Percentiles rank a stretch among this genome's conserved stretches.
These are phyloP conservation scores for Ormyrus thymus DNA, from an alignment of 2,888 invertebrate genomes.

Conservation along the genomic window DNA sequence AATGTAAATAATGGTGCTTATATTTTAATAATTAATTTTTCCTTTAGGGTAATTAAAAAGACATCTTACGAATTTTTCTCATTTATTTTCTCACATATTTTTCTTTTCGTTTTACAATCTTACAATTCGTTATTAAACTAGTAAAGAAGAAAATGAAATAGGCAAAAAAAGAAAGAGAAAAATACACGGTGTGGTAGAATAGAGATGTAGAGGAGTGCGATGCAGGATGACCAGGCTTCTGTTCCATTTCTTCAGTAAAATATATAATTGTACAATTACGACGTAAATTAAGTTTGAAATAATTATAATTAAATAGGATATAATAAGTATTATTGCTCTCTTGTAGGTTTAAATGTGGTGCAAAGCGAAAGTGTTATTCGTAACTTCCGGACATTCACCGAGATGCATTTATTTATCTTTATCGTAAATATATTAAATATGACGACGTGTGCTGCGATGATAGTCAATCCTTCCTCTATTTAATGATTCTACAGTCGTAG, in stretches of 20 bases:
- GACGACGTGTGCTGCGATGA: conserved; percentile 52
- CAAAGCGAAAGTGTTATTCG: conserved; percentile 43
- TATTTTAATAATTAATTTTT: background rate
- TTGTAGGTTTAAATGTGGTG: conserved; percentile 50
- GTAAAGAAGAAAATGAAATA: conserved; percentile 67
- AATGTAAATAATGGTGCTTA: background rate
- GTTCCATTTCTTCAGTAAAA: conserved; percentile 44
- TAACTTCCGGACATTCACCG: conserved; percentile 38
- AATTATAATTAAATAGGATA: conserved; percentile 55
- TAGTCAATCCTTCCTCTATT: conserved; percentile 52
- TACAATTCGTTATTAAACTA: conserved; percentile 66
- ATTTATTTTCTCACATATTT: conserved; percentile 62
- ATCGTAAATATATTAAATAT: conserved; percentile 39
- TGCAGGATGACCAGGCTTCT: conserved; percentile 62
- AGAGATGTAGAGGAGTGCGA: conserved; percentile 61
- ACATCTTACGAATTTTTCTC: conserved; percentile 53
- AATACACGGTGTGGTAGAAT: conserved; percentile 61
- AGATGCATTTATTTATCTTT: conserved; percentile 39
- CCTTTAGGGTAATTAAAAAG: conserved; percentile 8
- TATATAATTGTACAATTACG: conserved; percentile 52
- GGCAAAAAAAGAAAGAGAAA: conserved; percentile 59
- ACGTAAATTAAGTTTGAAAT: conserved; percentile 57
- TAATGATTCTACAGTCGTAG: conserved; percentile 53
- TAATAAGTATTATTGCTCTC: conserved; percentile 45
- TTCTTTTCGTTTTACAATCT: conserved; percentile 64